Base-by-base conservation (phyloP, 1,140 invertebrate species). In the Ceratoteleas bidentatus region DNA sequence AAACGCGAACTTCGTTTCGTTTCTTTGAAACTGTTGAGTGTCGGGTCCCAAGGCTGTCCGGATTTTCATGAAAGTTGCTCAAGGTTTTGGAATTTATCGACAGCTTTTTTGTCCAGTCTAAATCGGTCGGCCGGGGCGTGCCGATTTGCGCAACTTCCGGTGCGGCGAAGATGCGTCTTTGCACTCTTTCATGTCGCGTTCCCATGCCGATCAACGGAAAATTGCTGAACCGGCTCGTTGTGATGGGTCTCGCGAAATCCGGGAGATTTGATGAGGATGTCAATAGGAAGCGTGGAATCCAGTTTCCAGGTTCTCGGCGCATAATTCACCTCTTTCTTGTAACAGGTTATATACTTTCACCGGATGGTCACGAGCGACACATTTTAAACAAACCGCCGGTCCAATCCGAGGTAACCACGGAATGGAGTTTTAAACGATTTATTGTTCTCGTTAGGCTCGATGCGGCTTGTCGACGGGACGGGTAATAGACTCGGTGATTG, bases 1-100 rank as follows among this genome's bases (percentile, higher is more conserved):
- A 24, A 24, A 85, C 78, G 72, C 85, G 88, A 83, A 90, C 2
- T 89, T 87, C 88, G 85, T 62, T 64, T 85, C 60, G 77, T 80
- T 78, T 74, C 76, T 73, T 84, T 77, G 72, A 68, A 77, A 83
- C 84, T 86, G 66, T 77, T 81, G 79, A 73, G 56, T 16, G 58
- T 68, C 83, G 88, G 90, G 88, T 88, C 70, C 70, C 86, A 90
- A 90, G 89, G 89, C 88, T 87, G 83, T 75, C 84, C 33, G 61
- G 84, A 86, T 88, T 86, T 85, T 90, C 87, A 78, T 83, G 84
- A 87, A 86, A 88, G 73, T 76, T 68, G 40, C 34, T 33, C 66
- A 81, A 81, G 66, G 61, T 76, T 81, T 76, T 61, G 61, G 36
- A 61, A 68, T 76, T 56, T 34, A 16, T 61, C 56, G 47, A 38